Conservation (phyloP, 2,113 vertebrate species). For the Anser cygnoides region DNA sequence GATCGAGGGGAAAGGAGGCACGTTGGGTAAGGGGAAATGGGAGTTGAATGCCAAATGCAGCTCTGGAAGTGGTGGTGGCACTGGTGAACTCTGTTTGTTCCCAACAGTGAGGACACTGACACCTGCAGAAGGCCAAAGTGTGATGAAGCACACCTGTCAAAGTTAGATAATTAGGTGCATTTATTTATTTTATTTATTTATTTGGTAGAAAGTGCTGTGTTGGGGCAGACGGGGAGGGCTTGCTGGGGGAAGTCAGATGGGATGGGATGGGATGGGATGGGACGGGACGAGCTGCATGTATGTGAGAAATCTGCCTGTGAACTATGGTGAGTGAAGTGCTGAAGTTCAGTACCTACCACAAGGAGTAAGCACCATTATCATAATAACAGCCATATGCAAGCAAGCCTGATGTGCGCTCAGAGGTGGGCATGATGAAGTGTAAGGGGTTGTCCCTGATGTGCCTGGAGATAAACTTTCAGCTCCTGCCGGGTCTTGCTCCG, state of each 20-base stretch:
- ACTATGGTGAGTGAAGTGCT: rapidly evolving
- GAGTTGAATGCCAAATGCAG: rapidly evolving
- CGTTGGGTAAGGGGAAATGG: rapidly evolving
- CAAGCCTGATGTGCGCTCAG: rapidly evolving
- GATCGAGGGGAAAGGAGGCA: not conserved
- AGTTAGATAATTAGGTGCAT: rapidly evolving
- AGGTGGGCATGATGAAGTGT: rapidly evolving
- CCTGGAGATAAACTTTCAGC: too few species aligned
- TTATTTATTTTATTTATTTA: not conserved
- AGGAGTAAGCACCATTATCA: rapidly evolving
- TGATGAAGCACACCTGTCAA: not conserved
- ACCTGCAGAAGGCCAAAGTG: rapidly evolving
- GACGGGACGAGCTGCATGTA: not conserved
- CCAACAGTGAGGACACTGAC: not conserved
- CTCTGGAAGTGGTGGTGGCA: rapidly evolving
- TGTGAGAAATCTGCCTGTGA: rapidly evolving
- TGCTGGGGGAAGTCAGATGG: not conserved
- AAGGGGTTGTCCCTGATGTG: not conserved
- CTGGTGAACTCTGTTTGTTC: rapidly evolving
- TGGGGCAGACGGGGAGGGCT: rapidly evolving
- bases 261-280: not conserved
- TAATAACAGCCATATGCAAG: rapidly evolving
- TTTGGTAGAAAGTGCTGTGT: rapidly evolving
- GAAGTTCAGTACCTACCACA: not conserved
- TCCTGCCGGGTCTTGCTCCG: not conserved